A percentile compares a stretch with the other conserved stretches of the same genome.
These are phyloP conservation scores for Lissonota sp. DNA, from an alignment of 2,888 invertebrate genomes.

Conservation along the genomic window DNA sequence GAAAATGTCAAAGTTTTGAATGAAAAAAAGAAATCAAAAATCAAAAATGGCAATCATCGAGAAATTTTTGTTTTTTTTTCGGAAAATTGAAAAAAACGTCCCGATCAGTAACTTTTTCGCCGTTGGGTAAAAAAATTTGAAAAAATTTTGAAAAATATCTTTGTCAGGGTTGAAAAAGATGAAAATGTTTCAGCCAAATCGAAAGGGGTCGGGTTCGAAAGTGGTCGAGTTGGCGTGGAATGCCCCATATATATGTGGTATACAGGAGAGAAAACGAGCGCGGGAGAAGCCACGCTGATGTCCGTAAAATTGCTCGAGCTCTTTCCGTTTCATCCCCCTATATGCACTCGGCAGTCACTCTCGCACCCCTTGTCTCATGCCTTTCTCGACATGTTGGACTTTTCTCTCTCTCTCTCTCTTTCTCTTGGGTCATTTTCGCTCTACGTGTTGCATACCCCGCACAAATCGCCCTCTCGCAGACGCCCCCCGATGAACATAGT, in stretches of 20 bases:
- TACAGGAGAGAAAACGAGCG: conserved; percentile 44
- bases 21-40: no score
- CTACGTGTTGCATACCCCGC: conserved; percentile 46
- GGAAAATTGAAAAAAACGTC: no score
- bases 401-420: background rate
- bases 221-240: no score
- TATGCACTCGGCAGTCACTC: conserved; percentile 31
- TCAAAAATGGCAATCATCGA: no score
- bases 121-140: no score
- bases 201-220: no score
- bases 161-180: no score
- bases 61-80: no score
- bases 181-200: no score
- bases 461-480: conserved; percentile 49
- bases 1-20: no score
- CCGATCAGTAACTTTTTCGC: no score
- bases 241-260: background rate
- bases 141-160: no score
- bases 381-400: conserved; percentile 27
- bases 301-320: conserved; percentile 77
- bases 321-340: conserved; percentile 62
- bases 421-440: conserved; percentile 37
- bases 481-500: conserved; percentile 52
- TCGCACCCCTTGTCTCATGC: conserved; percentile 27
- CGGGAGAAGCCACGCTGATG: conserved; percentile 72